Evolutionary conservation across 2,888 invertebrate genomes (phyloP).

Genomic region (Nezara viridula): DNA sequence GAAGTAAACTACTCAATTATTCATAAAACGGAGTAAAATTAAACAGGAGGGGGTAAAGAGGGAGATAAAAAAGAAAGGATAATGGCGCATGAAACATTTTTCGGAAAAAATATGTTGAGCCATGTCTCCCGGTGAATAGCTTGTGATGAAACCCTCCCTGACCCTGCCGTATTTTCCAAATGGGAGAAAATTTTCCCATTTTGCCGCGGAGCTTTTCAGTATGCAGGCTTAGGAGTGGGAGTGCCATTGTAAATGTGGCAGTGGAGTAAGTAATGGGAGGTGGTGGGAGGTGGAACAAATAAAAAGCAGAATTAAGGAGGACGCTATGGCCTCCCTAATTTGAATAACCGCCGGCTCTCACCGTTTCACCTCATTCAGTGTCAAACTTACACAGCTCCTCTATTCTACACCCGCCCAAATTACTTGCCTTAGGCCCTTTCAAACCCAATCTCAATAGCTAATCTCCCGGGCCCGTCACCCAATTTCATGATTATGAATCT

Average conservation of each 20-base stretch:
- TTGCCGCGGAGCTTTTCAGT: neutral
- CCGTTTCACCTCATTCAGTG: neutral
- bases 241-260: conserved; percentile 25
- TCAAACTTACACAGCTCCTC: neutral
- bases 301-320: conserved; percentile 42
- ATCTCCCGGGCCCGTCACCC: neutral
- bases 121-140: neutral
- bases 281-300: conserved; percentile 15
- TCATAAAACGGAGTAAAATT: neutral
- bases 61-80: neutral
- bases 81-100: neutral
- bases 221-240: conserved; percentile 22
- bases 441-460: neutral
- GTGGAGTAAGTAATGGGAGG: conserved; percentile 11
- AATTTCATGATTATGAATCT: neutral
- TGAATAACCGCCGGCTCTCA: conserved; percentile 1
- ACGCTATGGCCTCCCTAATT: neutral
- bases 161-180: neutral
- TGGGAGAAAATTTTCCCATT: conserved; percentile 13
- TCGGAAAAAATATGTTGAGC: neutral
- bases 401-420: conserved; percentile 7
- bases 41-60: neutral
- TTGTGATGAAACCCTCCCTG: neutral
- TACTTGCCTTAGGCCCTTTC: neutral
- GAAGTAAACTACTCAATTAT: neutral